phyloP scores from a whole-genome alignment of 2,888 invertebrate genomes.

The Dasysyrphus tricinctus region DNA sequence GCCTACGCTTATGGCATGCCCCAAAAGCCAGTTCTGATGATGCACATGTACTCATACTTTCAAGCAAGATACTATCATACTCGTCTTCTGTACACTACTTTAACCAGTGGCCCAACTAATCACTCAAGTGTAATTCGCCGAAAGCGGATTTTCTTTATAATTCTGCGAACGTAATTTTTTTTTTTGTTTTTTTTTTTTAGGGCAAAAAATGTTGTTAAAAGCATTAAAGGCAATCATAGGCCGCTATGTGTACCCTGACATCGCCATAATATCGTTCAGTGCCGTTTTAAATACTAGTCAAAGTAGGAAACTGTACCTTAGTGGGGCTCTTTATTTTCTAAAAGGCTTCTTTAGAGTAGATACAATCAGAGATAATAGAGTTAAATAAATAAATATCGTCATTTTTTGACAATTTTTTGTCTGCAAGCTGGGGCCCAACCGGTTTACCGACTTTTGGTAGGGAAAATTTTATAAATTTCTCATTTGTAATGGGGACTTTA shows the following conservation, averaged over 20 bases:
- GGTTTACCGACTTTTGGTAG: no score
- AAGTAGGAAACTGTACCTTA: neutral
- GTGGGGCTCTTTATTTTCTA: neutral
- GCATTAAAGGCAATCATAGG: constrained; percentile 64
- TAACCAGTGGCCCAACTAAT: constrained; percentile 68
- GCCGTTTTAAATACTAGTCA: neutral
- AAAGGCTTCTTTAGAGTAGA: neutral
- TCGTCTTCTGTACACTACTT: constrained; percentile 17
- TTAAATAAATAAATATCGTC: no score
- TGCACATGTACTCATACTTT: constrained; percentile 44
- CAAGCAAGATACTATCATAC: constrained; percentile 29
- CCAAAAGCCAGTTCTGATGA: constrained; percentile 32
- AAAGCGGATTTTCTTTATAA: constrained; percentile 55
- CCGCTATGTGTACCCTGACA: constrained; percentile 21
- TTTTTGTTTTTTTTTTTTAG: constrained; percentile 45
- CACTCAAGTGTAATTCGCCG: constrained; percentile 68
- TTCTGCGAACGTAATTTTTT: constrained; percentile 38
- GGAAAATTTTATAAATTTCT: no score
- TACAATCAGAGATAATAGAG: neutral
- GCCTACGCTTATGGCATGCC: constrained; percentile 52
- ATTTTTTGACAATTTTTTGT: no score
- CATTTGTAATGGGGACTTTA: no score
- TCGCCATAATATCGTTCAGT: neutral
- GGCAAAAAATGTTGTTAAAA: constrained; percentile 51
- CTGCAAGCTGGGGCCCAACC: no score